phyloP scores from a whole-genome alignment of 2,797 vertebrate genomes.

The Lateolabrax maculatus region DNA sequence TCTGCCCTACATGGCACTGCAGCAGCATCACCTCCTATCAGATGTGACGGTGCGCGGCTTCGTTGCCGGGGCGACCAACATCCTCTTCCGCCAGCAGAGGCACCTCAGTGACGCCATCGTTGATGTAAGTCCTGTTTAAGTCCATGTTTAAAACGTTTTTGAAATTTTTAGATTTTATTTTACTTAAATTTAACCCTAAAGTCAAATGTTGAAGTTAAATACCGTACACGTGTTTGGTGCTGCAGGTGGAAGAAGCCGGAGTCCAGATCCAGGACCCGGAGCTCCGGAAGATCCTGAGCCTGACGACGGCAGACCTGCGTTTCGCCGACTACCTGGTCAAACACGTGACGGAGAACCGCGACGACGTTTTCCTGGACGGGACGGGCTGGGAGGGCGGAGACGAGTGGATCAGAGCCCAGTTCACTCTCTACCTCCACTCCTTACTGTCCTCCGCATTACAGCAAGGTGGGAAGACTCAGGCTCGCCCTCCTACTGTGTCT shows the following conservation, averaged over 20 bases:
- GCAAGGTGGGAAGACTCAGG: slow-evolving; percentile 81
- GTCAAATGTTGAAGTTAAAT: not conserved
- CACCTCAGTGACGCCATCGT: slow-evolving; percentile 96
- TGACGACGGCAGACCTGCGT: slow-evolving; percentile 95
- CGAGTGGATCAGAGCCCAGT: slow-evolving; percentile 98
- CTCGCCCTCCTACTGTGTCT: not conserved
- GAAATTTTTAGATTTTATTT: not conserved
- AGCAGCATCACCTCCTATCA: slow-evolving; percentile 97
- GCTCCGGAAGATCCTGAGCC: slow-evolving; percentile 90
- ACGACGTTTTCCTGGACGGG: slow-evolving; percentile 97
- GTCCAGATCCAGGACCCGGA: slow-evolving; percentile 95
- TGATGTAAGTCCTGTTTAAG: slow-evolving; percentile 87
- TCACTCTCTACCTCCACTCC: slow-evolving; percentile 93
- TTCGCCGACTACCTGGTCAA: slow-evolving; percentile 96
- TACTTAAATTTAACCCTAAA: not conserved
- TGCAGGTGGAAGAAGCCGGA: slow-evolving; percentile 92
- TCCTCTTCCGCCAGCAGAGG: slow-evolving; percentile 97
- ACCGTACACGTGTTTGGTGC: not conserved
- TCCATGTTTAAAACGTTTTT: rapidly evolving
- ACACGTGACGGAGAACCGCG: slow-evolving; percentile 95
- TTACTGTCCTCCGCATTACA: slow-evolving; percentile 92
- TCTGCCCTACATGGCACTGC: slow-evolving; percentile 97
- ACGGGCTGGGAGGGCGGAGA: slow-evolving; percentile 99
- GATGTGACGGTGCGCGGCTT: slow-evolving; percentile 95
- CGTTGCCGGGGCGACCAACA: slow-evolving; percentile 96